Evolutionary conservation across 2,113 vertebrate species (phyloP).

Genomic region (Grantiella picta): DNA sequence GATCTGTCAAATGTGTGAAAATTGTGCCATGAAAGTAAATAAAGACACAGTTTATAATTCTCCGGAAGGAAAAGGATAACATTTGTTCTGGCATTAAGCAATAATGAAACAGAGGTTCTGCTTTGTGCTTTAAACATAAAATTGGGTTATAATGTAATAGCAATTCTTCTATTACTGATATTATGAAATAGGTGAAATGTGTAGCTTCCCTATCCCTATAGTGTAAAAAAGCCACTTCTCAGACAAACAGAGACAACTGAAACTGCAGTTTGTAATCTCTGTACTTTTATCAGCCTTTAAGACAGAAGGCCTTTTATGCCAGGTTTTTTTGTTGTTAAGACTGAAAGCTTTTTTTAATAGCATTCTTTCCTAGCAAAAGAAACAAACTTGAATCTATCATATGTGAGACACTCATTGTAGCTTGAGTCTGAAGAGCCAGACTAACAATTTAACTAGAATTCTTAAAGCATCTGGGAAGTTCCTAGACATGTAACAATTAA

Average conservation of each 20-base stretch:
- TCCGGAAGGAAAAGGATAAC: conserved; percentile 48
- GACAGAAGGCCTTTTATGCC: neutral
- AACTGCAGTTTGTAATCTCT: neutral
- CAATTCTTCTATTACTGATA: conserved; percentile 2
- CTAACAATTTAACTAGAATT: neutral
- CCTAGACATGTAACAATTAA: neutral
- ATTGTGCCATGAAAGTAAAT: conserved; percentile 66
- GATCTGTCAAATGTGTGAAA: conserved; percentile 64
- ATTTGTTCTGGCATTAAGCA: conserved; percentile 68
- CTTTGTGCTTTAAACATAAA: conserved; percentile 19
- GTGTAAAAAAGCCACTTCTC: neutral
- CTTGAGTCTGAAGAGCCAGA: neutral
- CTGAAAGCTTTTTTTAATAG: neutral
- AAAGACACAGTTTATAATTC: conserved; percentile 68
- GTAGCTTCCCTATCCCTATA: neutral
- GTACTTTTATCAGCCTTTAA: neutral
- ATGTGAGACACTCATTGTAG: neutral
- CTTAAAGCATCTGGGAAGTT: neutral
- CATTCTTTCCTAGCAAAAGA: neutral
- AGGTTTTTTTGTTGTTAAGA: neutral
- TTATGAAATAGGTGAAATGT: conserved; percentile 2
- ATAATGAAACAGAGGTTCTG: conserved; percentile 49
- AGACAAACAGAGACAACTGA: neutral
- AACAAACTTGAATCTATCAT: neutral
- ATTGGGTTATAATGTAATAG: neutral